phyloP scores from a whole-genome alignment of 2,888 invertebrate species.

The Aporophyla nigra region DNA sequence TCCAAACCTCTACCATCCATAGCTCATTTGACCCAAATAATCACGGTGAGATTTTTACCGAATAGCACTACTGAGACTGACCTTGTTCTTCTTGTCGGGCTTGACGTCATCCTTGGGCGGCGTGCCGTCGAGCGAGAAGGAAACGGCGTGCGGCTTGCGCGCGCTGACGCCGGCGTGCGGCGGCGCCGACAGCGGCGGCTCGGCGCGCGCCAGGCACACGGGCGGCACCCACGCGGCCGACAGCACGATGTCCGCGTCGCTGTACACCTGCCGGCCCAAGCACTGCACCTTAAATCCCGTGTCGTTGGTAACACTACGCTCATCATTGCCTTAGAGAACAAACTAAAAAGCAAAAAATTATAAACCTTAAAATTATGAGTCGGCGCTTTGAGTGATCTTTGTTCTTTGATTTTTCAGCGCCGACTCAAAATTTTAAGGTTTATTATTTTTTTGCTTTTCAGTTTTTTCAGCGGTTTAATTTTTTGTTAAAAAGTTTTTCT shows the following conservation, averaged over 20 bases:
- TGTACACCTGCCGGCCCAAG: slow-evolving; percentile 91
- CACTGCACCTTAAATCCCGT: slow-evolving; percentile 23
- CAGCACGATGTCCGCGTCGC: slow-evolving; percentile 96
- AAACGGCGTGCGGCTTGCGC: slow-evolving; percentile 87
- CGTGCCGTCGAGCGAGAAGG: slow-evolving; percentile 87
- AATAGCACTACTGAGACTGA: too few species aligned
- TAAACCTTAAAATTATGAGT: too few species aligned
- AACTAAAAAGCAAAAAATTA: too few species aligned
- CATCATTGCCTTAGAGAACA: background rate
- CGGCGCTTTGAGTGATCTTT: too few species aligned
- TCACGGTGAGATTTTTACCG: too few species aligned
- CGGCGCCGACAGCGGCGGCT: slow-evolving; percentile 91
- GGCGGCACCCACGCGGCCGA: slow-evolving; percentile 97
- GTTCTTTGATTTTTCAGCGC: too few species aligned
- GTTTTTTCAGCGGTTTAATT: too few species aligned
- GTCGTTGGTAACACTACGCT: background rate
- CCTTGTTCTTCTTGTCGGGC: slow-evolving; percentile 94
- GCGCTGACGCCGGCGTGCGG: slow-evolving; percentile 88
- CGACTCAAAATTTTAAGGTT: too few species aligned
- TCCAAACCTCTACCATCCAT: too few species aligned
- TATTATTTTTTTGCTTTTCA: too few species aligned
- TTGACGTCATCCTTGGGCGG: slow-evolving; percentile 90
- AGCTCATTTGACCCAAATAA: too few species aligned
- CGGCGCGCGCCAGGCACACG: slow-evolving; percentile 94
- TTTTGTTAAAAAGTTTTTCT: too few species aligned